Percentiles rank a stretch among this genome's conserved stretches.
Conservation (phyloP, 1,140 invertebrate genomes). For the Calosoma granatense region DNA sequence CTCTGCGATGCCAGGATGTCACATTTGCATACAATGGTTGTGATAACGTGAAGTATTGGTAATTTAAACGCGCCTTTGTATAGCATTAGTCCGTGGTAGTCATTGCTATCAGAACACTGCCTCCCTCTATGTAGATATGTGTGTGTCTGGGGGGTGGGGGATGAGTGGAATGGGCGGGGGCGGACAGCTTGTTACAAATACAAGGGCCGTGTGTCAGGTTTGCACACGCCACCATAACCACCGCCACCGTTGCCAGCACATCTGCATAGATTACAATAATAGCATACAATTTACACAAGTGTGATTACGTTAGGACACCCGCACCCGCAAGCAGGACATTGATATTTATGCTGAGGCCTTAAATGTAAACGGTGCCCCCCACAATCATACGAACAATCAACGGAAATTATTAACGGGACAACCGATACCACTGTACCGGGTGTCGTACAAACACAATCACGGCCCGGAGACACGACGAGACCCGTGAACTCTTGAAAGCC, state of each 20-base stretch:
- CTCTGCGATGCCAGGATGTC: not conserved
- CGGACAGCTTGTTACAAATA: too few species aligned
- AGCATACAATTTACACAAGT: not conserved
- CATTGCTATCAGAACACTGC: not conserved
- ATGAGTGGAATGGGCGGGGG: not conserved
- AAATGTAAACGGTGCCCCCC: not conserved
- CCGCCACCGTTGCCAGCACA: not conserved
- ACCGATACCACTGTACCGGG: too few species aligned
- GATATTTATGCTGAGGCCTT: constrained; percentile 2
- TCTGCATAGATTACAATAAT: constrained; percentile 8
- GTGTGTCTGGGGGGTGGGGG: not conserved
- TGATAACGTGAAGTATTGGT: constrained; percentile 2
- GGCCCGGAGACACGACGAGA: too few species aligned
- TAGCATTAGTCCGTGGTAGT: not conserved
- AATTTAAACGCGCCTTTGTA: constrained; percentile 4
- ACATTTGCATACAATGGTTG: constrained; percentile 6
- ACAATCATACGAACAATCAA: not conserved
- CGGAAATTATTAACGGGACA: not conserved
- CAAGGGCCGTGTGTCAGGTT: not conserved
- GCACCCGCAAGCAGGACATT: not conserved
- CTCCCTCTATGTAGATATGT: not conserved
- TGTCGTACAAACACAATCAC: too few species aligned
- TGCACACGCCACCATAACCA: not conserved
- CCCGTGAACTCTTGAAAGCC: not conserved
- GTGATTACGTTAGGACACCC: not conserved